Evolutionary conservation across 2,113 vertebrate genomes (phyloP).

Genomic region (Struthio camelus): DNA sequence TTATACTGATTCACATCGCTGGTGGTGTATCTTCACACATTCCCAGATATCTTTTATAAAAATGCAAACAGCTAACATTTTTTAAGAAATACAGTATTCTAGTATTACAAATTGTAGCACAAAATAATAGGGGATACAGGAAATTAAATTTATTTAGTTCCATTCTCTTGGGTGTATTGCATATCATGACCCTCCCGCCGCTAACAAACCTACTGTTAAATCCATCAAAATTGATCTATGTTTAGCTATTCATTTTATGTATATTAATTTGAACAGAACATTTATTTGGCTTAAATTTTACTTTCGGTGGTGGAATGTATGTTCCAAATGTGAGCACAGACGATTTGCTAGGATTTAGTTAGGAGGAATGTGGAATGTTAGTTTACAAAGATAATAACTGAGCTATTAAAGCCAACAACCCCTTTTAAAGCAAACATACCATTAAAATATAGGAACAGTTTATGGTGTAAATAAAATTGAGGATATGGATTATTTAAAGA

Average conservation of each 20-base stretch:
- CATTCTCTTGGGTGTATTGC: constrained; percentile 12
- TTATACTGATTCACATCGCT: background rate
- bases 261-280: constrained; percentile 75
- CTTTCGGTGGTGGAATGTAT: constrained; percentile 72
- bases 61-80: background rate
- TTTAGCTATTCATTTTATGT: constrained; percentile 76
- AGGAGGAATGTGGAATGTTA: constrained; percentile 76
- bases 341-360: constrained; percentile 73
- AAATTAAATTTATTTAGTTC: constrained; percentile 57
- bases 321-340: constrained; percentile 67
- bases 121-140: constrained; percentile 25
- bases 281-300: constrained; percentile 78
- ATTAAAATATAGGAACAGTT: constrained; percentile 84
- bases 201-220: constrained; percentile 61
- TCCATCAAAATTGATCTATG: constrained; percentile 69
- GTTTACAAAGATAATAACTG: constrained; percentile 82
- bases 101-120: background rate
- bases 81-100: background rate
- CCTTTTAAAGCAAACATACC: constrained; percentile 85
- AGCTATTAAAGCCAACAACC: constrained; percentile 83
- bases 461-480: constrained; percentile 82
- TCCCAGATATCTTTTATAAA: background rate
- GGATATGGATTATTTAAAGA: constrained; percentile 84
- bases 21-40: background rate
- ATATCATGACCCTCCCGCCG: constrained; percentile 45